Evolutionary conservation across 2,888 invertebrate species (phyloP).

Genomic region (Philaethria dido): DNA sequence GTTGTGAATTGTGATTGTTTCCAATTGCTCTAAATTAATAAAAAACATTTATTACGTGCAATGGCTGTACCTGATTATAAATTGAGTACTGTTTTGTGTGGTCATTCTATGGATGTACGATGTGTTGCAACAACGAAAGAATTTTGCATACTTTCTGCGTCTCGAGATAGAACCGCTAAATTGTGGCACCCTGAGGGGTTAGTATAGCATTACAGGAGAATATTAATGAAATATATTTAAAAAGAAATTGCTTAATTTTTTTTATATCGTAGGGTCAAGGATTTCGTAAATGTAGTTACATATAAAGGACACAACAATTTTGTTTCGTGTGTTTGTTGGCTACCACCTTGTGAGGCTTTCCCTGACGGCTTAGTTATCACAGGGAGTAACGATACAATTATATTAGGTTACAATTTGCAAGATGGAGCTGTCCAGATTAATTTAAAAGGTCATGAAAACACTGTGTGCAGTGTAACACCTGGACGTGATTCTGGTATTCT

Average conservation of each 20-base stretch:
- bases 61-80: constrained; percentile 87
- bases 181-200: constrained; percentile 92
- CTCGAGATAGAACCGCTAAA: constrained; percentile 94
- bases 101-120: constrained; percentile 94
- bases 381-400: constrained; percentile 94
- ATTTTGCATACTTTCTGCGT: constrained; percentile 92
- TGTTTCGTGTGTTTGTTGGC: constrained; percentile 91
- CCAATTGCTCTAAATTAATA: constrained; percentile 46
- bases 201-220: constrained; percentile 35
- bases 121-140: constrained; percentile 87
- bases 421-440: constrained; percentile 87
- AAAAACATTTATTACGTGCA: constrained; percentile 43
- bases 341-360: constrained; percentile 87
- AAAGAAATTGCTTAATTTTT: not conserved
- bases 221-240: not conserved
- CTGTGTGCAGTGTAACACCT: constrained; percentile 84
- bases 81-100: constrained; percentile 89
- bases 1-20: constrained; percentile 54
- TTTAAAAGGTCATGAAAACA: constrained; percentile 90
- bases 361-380: constrained; percentile 93
- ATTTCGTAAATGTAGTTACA: constrained; percentile 86
- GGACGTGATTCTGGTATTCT: constrained; percentile 71
- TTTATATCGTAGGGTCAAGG: constrained; percentile 75
- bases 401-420: constrained; percentile 90
- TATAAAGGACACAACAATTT: constrained; percentile 93